Evolutionary conservation across 1,140 invertebrate species (phyloP), one percentile per base, ranked within the genome.

Genomic region (Oryctes rhinoceros): DNA sequence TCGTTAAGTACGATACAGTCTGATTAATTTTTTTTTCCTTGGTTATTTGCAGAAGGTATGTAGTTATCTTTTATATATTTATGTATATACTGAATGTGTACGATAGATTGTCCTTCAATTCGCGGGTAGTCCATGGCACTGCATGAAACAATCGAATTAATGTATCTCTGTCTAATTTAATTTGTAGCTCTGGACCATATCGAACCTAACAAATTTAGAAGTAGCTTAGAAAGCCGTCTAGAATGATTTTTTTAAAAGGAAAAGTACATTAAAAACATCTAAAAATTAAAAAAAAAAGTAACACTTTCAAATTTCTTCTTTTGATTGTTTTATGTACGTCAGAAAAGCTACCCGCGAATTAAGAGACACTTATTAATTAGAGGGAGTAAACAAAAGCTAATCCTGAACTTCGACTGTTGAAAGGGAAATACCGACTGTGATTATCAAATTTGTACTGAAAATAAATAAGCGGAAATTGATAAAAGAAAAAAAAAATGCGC

Each of bases 401-500:
- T 76, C 75, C 39, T 49, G 47, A 76, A 76, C 15, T 76, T 48
- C 37, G 75, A 76, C 47, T 44, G 75, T 49, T 47, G 47, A 76
- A 76, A 76, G 75, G 75, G 44, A 76, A 76, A 76, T 49, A 76
- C 20, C 47, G 75, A 76, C 75, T 76, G 75, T 76, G 75, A 76
- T 76, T 49, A 76, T 76, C 75, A 76, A 76, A 76, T 76, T 76
- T 76, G 75, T 76, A 76, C 75, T 76, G 75, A 76, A 71, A 35
- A 13, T 24, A 67, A 67, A 67, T 35, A 71, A 76, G 37, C 37
- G 75, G 47, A 76, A 35, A 74, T 74, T 76, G 37, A 44, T 35
- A 47, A 49, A 18, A n/a, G n/a, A n/a, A n/a, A 30, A 30, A 30
- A 30, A 48, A 15, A 76, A 48, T 3, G 18, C 37, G 30, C n/a